Evolutionary conservation across 2,888 invertebrate genomes (phyloP).

Genomic region (Dynastes maya): DNA sequence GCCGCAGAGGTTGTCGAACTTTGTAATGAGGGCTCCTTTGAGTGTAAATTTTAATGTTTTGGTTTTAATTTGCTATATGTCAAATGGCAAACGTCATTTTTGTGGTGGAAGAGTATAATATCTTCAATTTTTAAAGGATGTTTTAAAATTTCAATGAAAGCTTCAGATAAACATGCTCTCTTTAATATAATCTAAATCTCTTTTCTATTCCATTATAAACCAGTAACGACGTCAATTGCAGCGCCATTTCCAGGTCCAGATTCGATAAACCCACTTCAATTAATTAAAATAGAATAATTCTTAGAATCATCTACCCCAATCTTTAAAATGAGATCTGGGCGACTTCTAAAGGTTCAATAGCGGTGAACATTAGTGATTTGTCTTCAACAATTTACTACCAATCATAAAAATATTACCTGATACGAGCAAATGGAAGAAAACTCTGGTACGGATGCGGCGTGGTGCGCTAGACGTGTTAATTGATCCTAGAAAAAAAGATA

Average conservation of each 20-base stretch:
- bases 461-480: constrained; percentile 25
- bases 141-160: too few species aligned
- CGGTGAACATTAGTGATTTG: neutral
- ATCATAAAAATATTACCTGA: constrained; percentile 36
- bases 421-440: constrained; percentile 23
- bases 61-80: too few species aligned
- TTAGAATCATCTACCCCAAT: neutral
- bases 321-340: neutral
- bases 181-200: too few species aligned
- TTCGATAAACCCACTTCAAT: too few species aligned
- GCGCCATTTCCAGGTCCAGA: too few species aligned
- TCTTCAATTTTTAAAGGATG: too few species aligned
- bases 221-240: too few species aligned
- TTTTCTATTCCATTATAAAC: too few species aligned
- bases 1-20: constrained; percentile 37
- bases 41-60: neutral
- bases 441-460: neutral
- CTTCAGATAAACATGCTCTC: too few species aligned
- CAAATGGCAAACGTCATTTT: too few species aligned
- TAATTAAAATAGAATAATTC: constrained; percentile 12
- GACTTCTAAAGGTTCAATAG: neutral
- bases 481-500: neutral
- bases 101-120: too few species aligned
- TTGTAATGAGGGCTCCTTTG: constrained; percentile 3
- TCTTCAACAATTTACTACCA: constrained; percentile 5